Evolutionary conservation across 2,113 vertebrate species (phyloP), one percentile per base, ranked within the genome.

Genomic region (Galbula dea): DNA sequence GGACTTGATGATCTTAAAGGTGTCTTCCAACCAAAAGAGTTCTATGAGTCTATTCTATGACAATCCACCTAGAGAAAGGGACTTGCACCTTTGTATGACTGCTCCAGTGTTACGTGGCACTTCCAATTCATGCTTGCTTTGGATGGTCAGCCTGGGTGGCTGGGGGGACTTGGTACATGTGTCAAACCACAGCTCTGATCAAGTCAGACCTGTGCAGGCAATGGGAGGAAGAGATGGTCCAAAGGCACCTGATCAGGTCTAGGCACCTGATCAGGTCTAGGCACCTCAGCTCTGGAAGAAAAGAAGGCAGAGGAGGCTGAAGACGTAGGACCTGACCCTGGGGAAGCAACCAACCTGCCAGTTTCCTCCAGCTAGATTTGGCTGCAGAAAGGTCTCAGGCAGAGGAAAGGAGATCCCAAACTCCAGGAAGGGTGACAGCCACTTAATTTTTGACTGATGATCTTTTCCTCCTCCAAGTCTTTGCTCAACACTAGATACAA

Each of bases 11-110:
- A 29, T 54, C 52, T 54, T 29, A 30, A 54, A 54, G 27, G 29
- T 54, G 27, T 32, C 29, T 17, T 32, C 29, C 52, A 54, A 54
- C 16, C 29, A 30, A 54, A 54, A 11, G 27, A 30, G 17, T 54
- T 54, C 27, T 54, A 29, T 30, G 51, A 10, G 9, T 54, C 52
- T 19, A 29, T 19, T 30, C 29, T 54, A 19, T 18, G 39, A 27
- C 20, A 54, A 21, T 7, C 9, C n/a, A 12, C 3, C 36, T 11
- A 6, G 58, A 19, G 16, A 30, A 19, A 68, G 29, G 36, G n/a
- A 8, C 1, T 24, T 37, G 32, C 4, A 7, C 9, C 0, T 0
- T 41, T 54, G 55, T 14, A 58, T 24, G 54, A 5, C 9, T 7
- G 24, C 5, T n/a, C 52, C 39, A 11, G 29, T 43, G 63, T 11